phyloP scores from a whole-genome alignment of 2,797 vertebrate species.

The Tinamus major region DNA sequence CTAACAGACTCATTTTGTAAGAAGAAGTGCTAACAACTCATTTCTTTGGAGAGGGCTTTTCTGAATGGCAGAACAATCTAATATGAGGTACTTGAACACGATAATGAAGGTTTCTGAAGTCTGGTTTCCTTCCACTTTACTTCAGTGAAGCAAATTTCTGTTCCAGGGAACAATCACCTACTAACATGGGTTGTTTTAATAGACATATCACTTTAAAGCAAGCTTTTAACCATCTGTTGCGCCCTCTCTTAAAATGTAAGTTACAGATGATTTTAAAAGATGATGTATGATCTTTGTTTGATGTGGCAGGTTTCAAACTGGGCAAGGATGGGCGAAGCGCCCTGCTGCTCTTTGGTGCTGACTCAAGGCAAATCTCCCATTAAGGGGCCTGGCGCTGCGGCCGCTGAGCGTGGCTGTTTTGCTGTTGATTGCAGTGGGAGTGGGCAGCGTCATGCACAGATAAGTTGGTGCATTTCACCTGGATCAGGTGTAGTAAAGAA shows the following conservation, averaged over 20 bases:
- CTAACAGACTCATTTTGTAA: background rate
- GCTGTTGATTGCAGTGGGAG: background rate
- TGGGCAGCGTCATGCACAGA: background rate
- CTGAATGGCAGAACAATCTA: background rate
- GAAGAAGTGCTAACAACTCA: background rate
- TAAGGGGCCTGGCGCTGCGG: background rate
- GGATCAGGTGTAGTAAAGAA: rapidly evolving
- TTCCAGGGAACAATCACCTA: background rate
- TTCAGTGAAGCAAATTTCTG: background rate
- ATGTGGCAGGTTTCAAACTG: background rate
- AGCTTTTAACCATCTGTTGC: background rate
- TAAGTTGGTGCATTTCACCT: background rate
- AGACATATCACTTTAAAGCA: background rate
- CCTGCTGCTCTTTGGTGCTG: rapidly evolving
- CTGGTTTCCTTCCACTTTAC: slow-evolving; percentile 39
- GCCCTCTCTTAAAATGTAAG: background rate
- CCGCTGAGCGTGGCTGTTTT: background rate
- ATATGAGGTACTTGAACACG: rapidly evolving
- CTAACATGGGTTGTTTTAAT: background rate
- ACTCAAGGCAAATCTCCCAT: background rate
- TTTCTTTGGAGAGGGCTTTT: background rate
- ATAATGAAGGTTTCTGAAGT: slow-evolving; percentile 10
- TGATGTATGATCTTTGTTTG: background rate
- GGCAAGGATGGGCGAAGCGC: background rate
- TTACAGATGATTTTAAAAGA: background rate